A percentile compares a stretch with the other conserved stretches of the same genome.
Conservation (phyloP, 2,113 vertebrate species). For the Megalops atlanticus region DNA sequence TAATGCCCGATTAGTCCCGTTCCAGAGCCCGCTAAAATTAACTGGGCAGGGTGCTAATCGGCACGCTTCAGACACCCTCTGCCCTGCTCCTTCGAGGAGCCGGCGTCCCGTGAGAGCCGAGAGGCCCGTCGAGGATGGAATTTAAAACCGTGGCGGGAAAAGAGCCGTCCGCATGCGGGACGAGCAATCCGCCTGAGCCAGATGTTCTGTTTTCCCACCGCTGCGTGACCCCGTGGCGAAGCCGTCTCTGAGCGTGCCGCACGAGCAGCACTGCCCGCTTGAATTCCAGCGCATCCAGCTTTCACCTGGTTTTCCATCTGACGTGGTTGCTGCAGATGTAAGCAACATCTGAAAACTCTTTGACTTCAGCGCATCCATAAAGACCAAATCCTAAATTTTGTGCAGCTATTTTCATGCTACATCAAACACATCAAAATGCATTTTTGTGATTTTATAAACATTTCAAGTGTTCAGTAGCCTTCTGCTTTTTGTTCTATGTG, state of each 20-base stretch:
- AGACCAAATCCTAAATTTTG: too few species aligned
- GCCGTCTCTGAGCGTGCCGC: not conserved
- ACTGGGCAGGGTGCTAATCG: slow-evolving; percentile 79
- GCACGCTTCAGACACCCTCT: slow-evolving; percentile 56
- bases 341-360: not conserved
- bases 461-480: not conserved
- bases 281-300: not conserved
- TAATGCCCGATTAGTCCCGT: slow-evolving; percentile 83
- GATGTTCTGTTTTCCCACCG: not conserved
- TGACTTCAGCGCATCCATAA: too few species aligned
- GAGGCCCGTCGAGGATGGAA: slow-evolving; percentile 50
- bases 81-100: slow-evolving; percentile 32
- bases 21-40: slow-evolving; percentile 78
- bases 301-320: not conserved
- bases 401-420: not conserved
- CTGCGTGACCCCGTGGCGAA: not conserved
- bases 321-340: not conserved
- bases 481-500: too few species aligned
- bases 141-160: slow-evolving; percentile 40
- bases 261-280: not conserved
- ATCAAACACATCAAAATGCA: not conserved
- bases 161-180: slow-evolving; percentile 44
- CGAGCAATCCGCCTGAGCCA: not conserved
- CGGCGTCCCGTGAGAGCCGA: slow-evolving; percentile 36
- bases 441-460: not conserved